phyloP scores from a whole-genome alignment of 1,140 invertebrate genomes.

The Drosophila ficusphila region DNA sequence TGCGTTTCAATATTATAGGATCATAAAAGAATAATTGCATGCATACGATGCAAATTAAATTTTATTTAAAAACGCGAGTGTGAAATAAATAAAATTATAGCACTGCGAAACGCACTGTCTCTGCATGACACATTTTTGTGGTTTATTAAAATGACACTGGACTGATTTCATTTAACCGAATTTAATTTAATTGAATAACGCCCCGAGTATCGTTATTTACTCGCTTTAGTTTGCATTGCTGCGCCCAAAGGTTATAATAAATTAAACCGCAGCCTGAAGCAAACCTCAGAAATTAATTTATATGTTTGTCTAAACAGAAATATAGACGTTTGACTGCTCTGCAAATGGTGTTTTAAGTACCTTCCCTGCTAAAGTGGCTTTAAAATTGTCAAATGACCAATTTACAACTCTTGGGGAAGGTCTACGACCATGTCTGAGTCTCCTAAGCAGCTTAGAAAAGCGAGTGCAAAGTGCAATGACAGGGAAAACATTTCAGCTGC shows the following conservation, averaged over 20 bases:
- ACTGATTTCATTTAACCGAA: constrained; percentile 58
- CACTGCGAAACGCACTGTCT: constrained; percentile 18
- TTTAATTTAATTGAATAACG: constrained; percentile 71
- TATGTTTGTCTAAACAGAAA: background rate
- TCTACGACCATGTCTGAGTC: constrained; percentile 5
- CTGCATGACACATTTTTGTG: constrained; percentile 43
- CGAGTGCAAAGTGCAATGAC: constrained; percentile 32
- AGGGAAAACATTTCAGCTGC: constrained; percentile 7
- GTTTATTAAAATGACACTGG: constrained; percentile 74
- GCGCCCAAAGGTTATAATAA: background rate
- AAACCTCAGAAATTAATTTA: background rate
- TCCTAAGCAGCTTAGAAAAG: constrained; percentile 50
- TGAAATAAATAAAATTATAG: background rate
- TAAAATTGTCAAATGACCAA: constrained; percentile 64
- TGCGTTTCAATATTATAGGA: background rate
- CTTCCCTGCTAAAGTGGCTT: constrained; percentile 24
- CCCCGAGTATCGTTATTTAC: background rate
- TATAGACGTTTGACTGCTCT: background rate
- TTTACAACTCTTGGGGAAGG: constrained; percentile 41
- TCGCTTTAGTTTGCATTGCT: constrained; percentile 8
- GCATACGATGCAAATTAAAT: background rate
- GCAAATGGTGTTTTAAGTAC: background rate
- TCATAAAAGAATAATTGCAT: background rate
- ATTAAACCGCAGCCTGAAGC: background rate
- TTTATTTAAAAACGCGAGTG: background rate